Conservation (phyloP, 2,888 invertebrate genomes). For the Tenthredo notha region DNA sequence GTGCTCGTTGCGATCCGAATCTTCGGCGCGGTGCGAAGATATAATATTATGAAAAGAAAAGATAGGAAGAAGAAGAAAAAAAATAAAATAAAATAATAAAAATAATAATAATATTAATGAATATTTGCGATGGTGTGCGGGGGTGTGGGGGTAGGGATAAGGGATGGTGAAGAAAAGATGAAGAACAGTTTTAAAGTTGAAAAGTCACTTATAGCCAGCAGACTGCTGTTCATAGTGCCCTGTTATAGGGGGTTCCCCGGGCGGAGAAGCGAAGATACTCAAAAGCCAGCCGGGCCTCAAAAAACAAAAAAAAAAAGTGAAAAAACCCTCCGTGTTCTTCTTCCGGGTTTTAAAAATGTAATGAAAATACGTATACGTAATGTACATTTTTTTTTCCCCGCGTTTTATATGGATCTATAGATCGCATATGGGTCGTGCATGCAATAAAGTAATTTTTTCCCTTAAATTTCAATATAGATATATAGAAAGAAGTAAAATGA, state of each 20-base stretch:
- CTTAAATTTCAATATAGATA: not conserved
- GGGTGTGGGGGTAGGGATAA: not conserved
- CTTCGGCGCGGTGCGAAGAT: slow-evolving; percentile 13
- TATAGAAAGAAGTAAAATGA: not conserved
- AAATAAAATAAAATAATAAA: not conserved
- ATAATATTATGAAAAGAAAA: not conserved
- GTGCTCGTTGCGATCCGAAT: slow-evolving; percentile 34
- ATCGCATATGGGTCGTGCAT: not conserved
- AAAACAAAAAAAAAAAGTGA: not conserved
- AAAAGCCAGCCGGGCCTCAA: not conserved
- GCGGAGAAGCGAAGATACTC: slow-evolving; percentile 67
- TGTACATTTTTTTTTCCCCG: slow-evolving; percentile 2
- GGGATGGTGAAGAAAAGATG: slow-evolving; percentile 56
- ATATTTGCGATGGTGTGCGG: not conserved
- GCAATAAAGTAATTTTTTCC: not conserved
- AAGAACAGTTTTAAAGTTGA: slow-evolving; percentile 74
- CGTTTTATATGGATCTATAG: not conserved
- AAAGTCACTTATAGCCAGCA: slow-evolving; percentile 76
- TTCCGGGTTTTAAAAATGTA: not conserved
- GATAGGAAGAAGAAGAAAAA: not conserved
- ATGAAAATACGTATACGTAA: not conserved
- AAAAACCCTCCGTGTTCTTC: not conserved
- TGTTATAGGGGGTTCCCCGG: slow-evolving; percentile 77
- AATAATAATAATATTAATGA: not conserved
- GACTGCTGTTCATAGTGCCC: slow-evolving; percentile 78